Evolutionary conservation across 2,113 vertebrate species (phyloP), one percentile per base, ranked within the genome.

Genomic region (Planiliza haematocheilus): DNA sequence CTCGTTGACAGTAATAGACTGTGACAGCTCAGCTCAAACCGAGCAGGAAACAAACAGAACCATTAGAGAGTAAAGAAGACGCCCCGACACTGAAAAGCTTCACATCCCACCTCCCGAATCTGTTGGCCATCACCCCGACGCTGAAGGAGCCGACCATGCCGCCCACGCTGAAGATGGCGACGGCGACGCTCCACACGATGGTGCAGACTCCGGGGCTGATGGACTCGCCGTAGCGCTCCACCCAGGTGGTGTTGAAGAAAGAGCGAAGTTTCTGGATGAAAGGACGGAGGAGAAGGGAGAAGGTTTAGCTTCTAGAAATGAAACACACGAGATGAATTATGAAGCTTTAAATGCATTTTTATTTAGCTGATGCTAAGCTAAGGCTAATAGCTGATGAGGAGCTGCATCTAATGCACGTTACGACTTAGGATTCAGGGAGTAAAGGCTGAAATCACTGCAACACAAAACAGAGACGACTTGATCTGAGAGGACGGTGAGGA

Each of bases 71-170:
- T 12, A 24, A n/a, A 34, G 62, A 48, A 16, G 24, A 9, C n/a
- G 13, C 18, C 42, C 18, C 41, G 38, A 13, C 24, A 30, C 24
- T 30, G 24, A n/a, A n/a, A n/a, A n/a, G n/a, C n/a, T n/a, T 10
- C 10, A 13, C 24, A 2, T 57, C 79, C 24, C 69, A 99, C 98
- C 98, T 96, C 85, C 98, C 97, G 74, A 99, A 98, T 12, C 93
- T 90, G 86, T 99, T 93, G 24, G 97, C 95, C 12, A 99, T 94
- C 49, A 97, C 88, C 18, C 98, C 95, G 4, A 99, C 97, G 0
- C 96, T 97, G 81, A 99, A 96, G 70, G 97, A 97, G 64, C 98
- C 98, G 0, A 95, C 88, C 98, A 99, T 99, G 1, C 98, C 97
- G 11, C 98, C 98, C 10, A 99, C 94, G 0, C 97, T 96, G 81